Evolutionary conservation across 2,113 vertebrate genomes (phyloP).

Genomic region (Ammospiza nelsoni): DNA sequence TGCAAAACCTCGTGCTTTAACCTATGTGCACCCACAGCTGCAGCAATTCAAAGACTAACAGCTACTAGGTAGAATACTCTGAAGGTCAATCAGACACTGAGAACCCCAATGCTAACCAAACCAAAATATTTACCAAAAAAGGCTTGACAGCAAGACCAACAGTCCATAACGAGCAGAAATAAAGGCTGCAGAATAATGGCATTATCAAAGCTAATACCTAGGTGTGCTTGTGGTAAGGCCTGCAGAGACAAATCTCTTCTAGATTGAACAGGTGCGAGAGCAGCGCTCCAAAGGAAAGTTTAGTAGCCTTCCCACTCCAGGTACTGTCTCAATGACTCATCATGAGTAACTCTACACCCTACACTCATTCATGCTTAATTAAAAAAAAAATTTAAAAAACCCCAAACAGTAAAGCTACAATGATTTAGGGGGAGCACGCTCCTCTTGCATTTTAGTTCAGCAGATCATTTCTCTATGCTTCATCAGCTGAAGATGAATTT

Average conservation of each 20-base stretch:
- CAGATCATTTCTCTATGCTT: background rate
- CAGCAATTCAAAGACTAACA: background rate
- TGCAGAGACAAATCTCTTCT: background rate
- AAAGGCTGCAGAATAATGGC: background rate
- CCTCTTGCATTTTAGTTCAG: background rate
- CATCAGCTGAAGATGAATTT: background rate
- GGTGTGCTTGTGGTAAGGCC: background rate
- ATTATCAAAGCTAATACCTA: background rate
- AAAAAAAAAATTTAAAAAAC: background rate
- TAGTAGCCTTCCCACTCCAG: background rate
- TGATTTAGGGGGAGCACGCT: background rate
- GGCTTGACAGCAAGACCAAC: background rate
- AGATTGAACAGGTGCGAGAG: background rate
- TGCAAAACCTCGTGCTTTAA: background rate
- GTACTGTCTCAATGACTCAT: background rate
- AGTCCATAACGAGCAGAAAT: background rate
- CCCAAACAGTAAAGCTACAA: background rate
- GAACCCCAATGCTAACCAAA: background rate
- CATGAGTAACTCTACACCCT: background rate
- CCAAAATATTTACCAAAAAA: background rate
- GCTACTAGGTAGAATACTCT: background rate
- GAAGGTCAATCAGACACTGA: background rate
- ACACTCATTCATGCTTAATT: background rate
- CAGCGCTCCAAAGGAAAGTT: background rate
- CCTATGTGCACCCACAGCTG: accelerated